phyloP scores from a whole-genome alignment of 1,140 invertebrate genomes.

The Babylonia areolata region DNA sequence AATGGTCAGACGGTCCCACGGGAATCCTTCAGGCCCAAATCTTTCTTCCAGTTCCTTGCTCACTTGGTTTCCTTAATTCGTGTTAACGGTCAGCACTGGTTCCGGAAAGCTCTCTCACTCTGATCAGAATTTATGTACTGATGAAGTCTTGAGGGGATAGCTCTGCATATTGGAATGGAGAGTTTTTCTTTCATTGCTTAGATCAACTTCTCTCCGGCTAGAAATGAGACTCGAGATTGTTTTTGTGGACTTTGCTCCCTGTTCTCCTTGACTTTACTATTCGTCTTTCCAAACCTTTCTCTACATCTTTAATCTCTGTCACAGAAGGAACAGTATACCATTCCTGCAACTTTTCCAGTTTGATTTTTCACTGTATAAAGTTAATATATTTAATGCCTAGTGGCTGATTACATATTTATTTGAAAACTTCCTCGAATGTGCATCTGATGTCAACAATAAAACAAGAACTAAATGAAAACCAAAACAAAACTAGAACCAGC shows the following conservation, averaged over 20 bases:
- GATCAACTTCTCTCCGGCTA: not conserved
- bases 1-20: not conserved
- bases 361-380: too few relatives aligned
- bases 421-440: too few relatives aligned
- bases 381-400: too few relatives aligned
- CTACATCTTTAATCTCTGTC: too few relatives aligned
- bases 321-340: too few relatives aligned
- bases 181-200: not conserved
- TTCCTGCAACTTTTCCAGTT: too few relatives aligned
- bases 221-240: not conserved
- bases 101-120: not conserved
- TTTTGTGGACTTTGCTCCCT: not conserved
- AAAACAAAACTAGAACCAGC: too few relatives aligned
- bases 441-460: too few relatives aligned
- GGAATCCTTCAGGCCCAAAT: not conserved
- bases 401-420: too few relatives aligned
- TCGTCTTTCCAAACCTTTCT: too few relatives aligned
- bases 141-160: not conserved
- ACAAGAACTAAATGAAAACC: too few relatives aligned
- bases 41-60: not conserved
- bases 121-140: not conserved
- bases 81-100: not conserved
- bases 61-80: not conserved
- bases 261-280: not conserved
- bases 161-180: not conserved